phyloP scores from a whole-genome alignment of 1,140 invertebrate species.

The Polyergus mexicanus region DNA sequence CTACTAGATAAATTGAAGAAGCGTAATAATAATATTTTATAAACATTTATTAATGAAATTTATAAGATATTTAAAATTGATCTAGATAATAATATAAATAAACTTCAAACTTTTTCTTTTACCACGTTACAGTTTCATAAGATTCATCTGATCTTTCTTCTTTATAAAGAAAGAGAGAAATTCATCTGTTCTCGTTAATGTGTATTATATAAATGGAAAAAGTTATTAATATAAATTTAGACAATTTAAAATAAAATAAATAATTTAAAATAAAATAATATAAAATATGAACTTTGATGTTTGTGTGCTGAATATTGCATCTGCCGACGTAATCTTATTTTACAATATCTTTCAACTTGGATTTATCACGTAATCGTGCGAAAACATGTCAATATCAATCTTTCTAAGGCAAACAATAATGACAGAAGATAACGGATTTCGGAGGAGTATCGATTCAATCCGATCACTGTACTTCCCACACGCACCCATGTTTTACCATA shows the following conservation, averaged over 20 bases:
- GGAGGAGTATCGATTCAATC: conserved; percentile 58
- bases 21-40: neutral
- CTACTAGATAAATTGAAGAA: neutral
- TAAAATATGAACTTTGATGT: neutral
- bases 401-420: neutral
- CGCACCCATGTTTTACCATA: conserved; percentile 50
- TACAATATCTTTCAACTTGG: neutral
- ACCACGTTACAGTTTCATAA: neutral
- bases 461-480: conserved; percentile 62
- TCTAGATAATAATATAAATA: neutral
- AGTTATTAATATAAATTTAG: neutral
- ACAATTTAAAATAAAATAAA: neutral
- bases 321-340: neutral
- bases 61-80: neutral
- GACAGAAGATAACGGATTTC: conserved; percentile 33
- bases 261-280: neutral
- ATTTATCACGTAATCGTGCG: conserved; percentile 14
- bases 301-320: neutral
- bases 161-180: neutral
- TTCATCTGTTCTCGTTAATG: neutral
- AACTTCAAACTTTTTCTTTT: neutral
- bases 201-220: neutral
- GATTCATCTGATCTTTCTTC: neutral
- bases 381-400: neutral
- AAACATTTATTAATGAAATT: neutral